These are phyloP conservation scores for Styela clava DNA, from an alignment of 23 tunicate species.

Conservation along the genomic window DNA sequence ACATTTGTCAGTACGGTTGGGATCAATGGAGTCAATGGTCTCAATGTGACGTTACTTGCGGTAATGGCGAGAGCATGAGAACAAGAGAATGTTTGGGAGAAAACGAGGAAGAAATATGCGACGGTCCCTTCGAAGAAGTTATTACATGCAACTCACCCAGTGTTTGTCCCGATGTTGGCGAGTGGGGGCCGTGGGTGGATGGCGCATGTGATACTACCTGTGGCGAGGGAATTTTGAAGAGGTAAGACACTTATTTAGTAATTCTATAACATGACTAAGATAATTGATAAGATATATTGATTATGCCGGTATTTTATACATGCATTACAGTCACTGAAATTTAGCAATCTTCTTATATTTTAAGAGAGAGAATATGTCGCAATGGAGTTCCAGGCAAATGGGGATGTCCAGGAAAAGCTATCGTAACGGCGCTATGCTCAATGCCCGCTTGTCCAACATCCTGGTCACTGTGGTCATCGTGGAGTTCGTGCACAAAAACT, in stretches of 20 bases:
- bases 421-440: constrained; percentile 18
- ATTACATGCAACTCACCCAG: constrained; percentile 34
- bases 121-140: constrained; percentile 30
- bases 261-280: background rate
- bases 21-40: constrained; percentile 69
- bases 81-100: constrained; percentile 57
- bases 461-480: constrained; percentile 64
- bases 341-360: no score
- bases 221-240: constrained; percentile 27
- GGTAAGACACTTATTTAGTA: background rate
- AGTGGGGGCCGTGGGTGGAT: constrained; percentile 46
- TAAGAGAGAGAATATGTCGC: constrained; percentile 54
- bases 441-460: constrained; percentile 12
- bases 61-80: constrained; percentile 36
- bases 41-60: constrained; percentile 65
- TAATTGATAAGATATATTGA: background rate
- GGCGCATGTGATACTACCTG: constrained; percentile 41
- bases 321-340: no score
- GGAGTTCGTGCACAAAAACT: constrained; percentile 45
- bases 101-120: constrained; percentile 34
- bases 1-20: constrained; percentile 43
- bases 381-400: constrained; percentile 79
- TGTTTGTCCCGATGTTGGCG: constrained; percentile 31
- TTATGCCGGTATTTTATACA: no score
- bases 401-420: constrained; percentile 57